Conservation (phyloP, 2,113 vertebrate species). For the Delphinapterus leucas region DNA sequence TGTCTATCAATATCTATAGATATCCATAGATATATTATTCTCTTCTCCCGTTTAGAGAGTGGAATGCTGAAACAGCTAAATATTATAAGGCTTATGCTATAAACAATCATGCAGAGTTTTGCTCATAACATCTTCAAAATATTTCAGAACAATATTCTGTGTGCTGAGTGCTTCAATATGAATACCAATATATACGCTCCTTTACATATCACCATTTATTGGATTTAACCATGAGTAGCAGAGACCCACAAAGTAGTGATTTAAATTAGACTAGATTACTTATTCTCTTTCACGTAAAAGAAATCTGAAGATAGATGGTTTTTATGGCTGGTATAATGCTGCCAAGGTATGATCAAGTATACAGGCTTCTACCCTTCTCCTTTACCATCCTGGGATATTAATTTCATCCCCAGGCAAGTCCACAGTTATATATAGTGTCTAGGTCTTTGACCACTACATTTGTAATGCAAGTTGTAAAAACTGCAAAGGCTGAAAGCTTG, state of each 20-base stretch:
- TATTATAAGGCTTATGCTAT: background rate
- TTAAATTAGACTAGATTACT: background rate
- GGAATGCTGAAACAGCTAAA: background rate
- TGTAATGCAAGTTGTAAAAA: background rate
- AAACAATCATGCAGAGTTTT: background rate
- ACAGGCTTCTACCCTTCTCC: background rate
- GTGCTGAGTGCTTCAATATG: background rate
- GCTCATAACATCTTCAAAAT: background rate
- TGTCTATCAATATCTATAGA: background rate
- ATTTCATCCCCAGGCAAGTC: background rate
- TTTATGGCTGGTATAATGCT: background rate
- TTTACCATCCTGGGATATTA: background rate
- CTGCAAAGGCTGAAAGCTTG: background rate
- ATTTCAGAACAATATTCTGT: constrained; percentile 17
- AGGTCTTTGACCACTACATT: background rate
- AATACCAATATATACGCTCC: background rate
- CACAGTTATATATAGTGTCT: background rate
- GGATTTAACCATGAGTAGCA: background rate
- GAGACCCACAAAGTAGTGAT: background rate
- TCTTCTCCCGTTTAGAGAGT: background rate
- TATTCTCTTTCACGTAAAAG: background rate
- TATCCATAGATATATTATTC: background rate
- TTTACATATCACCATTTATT: background rate
- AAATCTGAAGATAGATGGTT: background rate
- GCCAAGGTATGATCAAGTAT: background rate